Base-by-base conservation (phyloP, 2,888 invertebrate genomes). In the Euplagia quadripunctaria region DNA sequence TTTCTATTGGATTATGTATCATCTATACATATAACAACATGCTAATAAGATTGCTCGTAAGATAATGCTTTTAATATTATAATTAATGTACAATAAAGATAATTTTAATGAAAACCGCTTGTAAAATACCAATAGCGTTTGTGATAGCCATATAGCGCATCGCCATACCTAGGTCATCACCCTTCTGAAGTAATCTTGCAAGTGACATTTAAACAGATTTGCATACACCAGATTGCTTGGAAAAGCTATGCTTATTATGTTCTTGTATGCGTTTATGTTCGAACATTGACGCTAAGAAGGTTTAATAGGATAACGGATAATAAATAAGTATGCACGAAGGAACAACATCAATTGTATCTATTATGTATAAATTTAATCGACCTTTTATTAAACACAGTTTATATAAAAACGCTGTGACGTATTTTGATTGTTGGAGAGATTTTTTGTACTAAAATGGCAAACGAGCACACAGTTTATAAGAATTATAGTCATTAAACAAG, bases 181-280 rank as follows among this genome's bases (percentile, higher is more conserved):
- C 89, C 88, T 88, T 86, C 83, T 81, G 74, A 87, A 85, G 86
- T 83, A 80, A 89, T 87, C 85, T 79, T 77, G 78, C 90, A 88
- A 90, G 89, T 92, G 91, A 85, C 91, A 92, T 92, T 93, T 92
- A 87, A 79, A 73, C 74, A 71, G 73, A 88, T 91, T 89, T 88
- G 87, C 89, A 89, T 90, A 84, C 85, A 85, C 74, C 80, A 79
- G 77, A 77, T 80, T 83, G 84, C 80, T 77, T 84, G 79, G 82
- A 87, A 87, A 86, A 85, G 81, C 81, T 70, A 71, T 68, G 65
- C 70, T 75, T 74, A 76, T 76, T 78, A 78, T 72, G n/a, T 67
- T 71, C 41, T 52, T 83, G 73, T 72, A 73, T 71, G 20, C 46
- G 70, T 70, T 73, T 52, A 70, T 61, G 46, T 69, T 49, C 52